phyloP scores from a whole-genome alignment of 2,888 invertebrate species.

The Oligia strigilis region DNA sequence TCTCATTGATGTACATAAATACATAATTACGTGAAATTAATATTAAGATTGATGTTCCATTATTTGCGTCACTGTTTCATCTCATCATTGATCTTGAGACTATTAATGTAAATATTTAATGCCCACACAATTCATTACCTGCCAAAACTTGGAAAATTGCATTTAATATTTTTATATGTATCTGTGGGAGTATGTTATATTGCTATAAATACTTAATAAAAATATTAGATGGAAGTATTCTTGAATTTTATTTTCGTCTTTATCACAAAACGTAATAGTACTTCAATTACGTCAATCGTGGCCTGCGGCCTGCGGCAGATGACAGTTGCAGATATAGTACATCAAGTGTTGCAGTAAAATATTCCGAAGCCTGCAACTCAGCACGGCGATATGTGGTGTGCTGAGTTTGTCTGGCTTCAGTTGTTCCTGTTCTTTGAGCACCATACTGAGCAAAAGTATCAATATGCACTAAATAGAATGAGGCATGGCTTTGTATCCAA shows the following conservation, averaged over 20 bases:
- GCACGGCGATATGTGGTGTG: neutral
- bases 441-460: neutral
- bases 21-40: conserved; percentile 69
- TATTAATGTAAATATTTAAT: conserved; percentile 83
- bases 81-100: conserved; percentile 72
- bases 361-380: neutral
- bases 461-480: neutral
- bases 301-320: neutral
- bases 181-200: conserved; percentile 73
- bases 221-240: conserved; percentile 86
- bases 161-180: conserved; percentile 90
- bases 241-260: conserved; percentile 58
- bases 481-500: neutral
- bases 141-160: conserved; percentile 81
- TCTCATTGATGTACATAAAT: conserved; percentile 80
- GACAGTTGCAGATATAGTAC: neutral
- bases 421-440: neutral
- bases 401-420: neutral
- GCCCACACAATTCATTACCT: conserved; percentile 83
- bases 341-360: neutral
- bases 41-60: conserved; percentile 78
- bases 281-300: neutral
- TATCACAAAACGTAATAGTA: no score
- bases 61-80: conserved; percentile 72
- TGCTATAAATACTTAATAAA: conserved; percentile 87